Conservation (phyloP, 2,888 invertebrate species). For the Coleophora deauratella region DNA sequence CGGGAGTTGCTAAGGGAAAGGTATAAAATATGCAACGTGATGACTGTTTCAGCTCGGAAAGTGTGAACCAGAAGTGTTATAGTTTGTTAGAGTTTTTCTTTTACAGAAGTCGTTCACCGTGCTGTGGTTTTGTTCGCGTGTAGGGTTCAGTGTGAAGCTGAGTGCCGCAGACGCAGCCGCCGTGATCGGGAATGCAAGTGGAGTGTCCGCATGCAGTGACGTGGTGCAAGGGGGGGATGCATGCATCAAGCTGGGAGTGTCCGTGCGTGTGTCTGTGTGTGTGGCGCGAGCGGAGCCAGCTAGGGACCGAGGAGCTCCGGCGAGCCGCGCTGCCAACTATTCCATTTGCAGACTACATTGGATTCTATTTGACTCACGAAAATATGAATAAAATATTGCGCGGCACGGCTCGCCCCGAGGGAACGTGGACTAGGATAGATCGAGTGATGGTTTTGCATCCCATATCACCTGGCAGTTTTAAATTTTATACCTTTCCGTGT, state of each 20-base stretch:
- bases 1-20: constrained; percentile 69
- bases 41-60: constrained; percentile 57
- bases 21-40: constrained; percentile 73
- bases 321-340: constrained; percentile 52
- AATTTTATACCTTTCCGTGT: constrained; percentile 75
- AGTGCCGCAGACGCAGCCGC: constrained; percentile 48
- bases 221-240: constrained; percentile 54
- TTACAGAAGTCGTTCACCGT: constrained; percentile 36
- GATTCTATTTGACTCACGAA: too few species aligned
- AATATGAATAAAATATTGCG: constrained; percentile 19
- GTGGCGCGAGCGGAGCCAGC: constrained; percentile 73
- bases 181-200: constrained; percentile 74
- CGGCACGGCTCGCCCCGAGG: constrained; percentile 50
- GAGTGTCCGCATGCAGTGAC: constrained; percentile 63
- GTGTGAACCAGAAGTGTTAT: constrained; percentile 56
- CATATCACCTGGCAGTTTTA: constrained; percentile 72
- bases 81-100: constrained; percentile 13
- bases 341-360: too few species aligned
- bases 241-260: constrained; percentile 62
- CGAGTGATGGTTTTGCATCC: constrained; percentile 67
- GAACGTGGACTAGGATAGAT: constrained; percentile 56
- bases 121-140: constrained; percentile 70
- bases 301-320: constrained; percentile 47
- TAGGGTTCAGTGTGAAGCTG: constrained; percentile 66
- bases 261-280: constrained; percentile 61